These are phyloP conservation scores for Catalaphyllia jardinei DNA, from an alignment of 64 coral and sea anemone species.

Conservation along the genomic window DNA sequence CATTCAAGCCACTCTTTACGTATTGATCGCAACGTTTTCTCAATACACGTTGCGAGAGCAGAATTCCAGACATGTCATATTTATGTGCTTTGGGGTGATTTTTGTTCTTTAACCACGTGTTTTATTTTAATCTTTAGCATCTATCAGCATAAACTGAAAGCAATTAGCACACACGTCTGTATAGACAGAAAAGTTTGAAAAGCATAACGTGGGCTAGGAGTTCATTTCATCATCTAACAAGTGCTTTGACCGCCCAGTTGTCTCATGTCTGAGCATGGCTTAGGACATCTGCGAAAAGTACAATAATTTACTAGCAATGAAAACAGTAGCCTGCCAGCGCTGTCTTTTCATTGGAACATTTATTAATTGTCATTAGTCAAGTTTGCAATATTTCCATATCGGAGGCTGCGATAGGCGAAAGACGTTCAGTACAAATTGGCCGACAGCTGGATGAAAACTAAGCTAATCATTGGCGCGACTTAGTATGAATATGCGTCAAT, in stretches of 20 bases:
- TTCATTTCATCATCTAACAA: neutral
- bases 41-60: neutral
- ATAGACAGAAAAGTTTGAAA: neutral
- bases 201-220: neutral
- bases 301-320: neutral
- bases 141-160: neutral
- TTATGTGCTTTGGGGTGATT: neutral
- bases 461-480: neutral
- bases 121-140: conserved; percentile 15
- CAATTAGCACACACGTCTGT: neutral
- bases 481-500: neutral
- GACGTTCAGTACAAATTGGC: neutral
- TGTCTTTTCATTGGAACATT: neutral
- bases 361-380: neutral
- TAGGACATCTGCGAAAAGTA: neutral
- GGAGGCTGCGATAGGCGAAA: neutral
- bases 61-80: neutral
- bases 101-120: conserved; percentile 24
- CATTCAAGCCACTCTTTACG: neutral
- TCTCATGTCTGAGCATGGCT: neutral
- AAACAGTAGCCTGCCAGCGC: neutral
- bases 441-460: conserved; percentile 4
- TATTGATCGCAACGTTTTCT: neutral
- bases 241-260: neutral
- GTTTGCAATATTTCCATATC: neutral